Base-by-base conservation (phyloP, 2,113 vertebrate species). In the Gymnobelideus leadbeateri region DNA sequence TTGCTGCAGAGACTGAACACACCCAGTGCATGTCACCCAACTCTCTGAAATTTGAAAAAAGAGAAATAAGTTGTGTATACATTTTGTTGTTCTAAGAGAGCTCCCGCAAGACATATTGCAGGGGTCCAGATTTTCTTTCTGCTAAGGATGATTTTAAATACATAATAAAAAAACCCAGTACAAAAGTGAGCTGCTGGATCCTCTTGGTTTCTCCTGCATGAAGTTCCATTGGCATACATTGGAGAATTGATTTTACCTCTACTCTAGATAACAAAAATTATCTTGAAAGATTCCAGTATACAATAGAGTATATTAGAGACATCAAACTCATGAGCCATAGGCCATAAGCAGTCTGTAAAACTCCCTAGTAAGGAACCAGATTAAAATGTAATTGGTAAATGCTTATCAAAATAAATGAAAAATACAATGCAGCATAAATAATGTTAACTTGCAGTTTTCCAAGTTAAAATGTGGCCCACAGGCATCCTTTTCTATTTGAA, bases 21-120 rank as follows among this genome's bases (percentile, higher is more conserved):
- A 97, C 46, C 95, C 89, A 49, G 51, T 84, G 4, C 77, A 57
- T 93, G 16, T 95, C 43, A 95, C 89, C 95, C n/a, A 89, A 0
- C 92, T 1, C 21, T 0, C 77, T 49, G 31, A 91, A 43, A 19
- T 84, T 84, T 50, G 47, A 90, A 50, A 24, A 90, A 50, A 50
- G 89, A 90, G 28, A 90, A 90, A 90, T 28, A 50, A 24, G 28
- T 50, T 90, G 47, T 4, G 31, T 2, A 53, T 47, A 49, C 92
- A 47, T 3, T 31, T 28, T 95, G 8, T 89, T 26, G 91, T 55
- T 89, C 51, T 93, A 57, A 90, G 10, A 91, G 84, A 47, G 28
- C 14, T 93, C 96, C 46, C 1, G 8, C 7, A 54, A 14, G 47
- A 8, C 11, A 4, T 11, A 24, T 55, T 89, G 28, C 61, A 3